Evolutionary conservation across 64 coral and sea anemone genomes (phyloP), one percentile per base, ranked within the genome.

Genomic region (Exaiptasia diaphana): DNA sequence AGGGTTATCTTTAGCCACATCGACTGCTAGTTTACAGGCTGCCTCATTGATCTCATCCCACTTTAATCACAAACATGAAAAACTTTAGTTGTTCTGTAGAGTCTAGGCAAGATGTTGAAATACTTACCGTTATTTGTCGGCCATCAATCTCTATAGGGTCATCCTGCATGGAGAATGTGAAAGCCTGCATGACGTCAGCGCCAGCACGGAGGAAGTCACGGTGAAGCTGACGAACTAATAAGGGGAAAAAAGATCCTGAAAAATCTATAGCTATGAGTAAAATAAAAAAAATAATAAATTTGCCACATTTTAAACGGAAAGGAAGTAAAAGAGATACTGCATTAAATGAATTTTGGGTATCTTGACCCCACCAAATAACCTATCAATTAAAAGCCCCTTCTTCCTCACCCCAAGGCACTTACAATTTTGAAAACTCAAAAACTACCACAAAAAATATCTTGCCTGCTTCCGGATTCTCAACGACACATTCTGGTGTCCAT

Each of bases 181-280:
- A 88, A 34, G 76, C 86, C 64, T 88, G 86, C 4, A 88, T 80
- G 8, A 88, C 64, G 52, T 88, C 86, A 45, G 86, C 64, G 34
- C 86, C 86, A 46, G 86, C 76, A 41, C 76, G 64, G 13, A 81
- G 52, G 25, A 88, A 88, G 33, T 88, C 86, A 18, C 86, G 86
- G 38, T 81, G 86, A 40, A 88, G 85, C 62, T 88, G 85, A 11
- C 85, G 85, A 71, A 88, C 85, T 88, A 73, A 33, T n/a, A 37
- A 58, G n/a, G 29, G 18, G 18, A 18, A 50, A 50, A 1, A 50
- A 50, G n/a, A n/a, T n/a, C n/a, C n/a, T n/a, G n/a, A n/a, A n/a
- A n/a, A n/a, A n/a, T n/a, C n/a, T n/a, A n/a, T n/a, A n/a, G n/a
- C n/a, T n/a, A n/a, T n/a, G n/a, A n/a, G n/a, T n/a, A n/a, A n/a